These are phyloP conservation scores for Menidia beryllina DNA, from an alignment of 2,113 vertebrate species.

Conservation along the genomic window DNA sequence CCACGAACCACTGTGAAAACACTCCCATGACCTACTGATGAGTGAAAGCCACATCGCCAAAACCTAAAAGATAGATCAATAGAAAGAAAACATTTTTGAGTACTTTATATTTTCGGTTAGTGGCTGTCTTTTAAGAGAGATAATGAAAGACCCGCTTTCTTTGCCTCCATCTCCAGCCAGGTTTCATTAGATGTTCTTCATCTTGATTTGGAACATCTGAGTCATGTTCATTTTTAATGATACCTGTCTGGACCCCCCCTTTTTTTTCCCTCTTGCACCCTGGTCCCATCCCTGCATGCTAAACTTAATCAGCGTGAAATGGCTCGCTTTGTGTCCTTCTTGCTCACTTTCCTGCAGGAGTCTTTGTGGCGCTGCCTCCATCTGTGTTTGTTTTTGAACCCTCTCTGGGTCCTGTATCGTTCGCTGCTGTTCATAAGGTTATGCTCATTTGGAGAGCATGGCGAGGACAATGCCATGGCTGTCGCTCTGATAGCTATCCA, in stretches of 20 bases:
- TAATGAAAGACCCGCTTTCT: neutral
- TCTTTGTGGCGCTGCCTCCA: conserved; percentile 1
- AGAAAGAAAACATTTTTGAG: too few relatives aligned
- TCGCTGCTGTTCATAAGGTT: conserved; percentile 47
- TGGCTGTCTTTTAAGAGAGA: neutral
- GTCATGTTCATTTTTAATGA: neutral
- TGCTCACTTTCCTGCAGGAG: conserved; percentile 14
- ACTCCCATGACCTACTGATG: too few relatives aligned
- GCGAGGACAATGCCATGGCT: conserved; percentile 64
- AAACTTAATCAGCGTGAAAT: conserved; percentile 32
- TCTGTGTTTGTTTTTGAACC: conserved; percentile 37
- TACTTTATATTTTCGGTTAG: too few relatives aligned
- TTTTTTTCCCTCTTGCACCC: conserved; percentile 8
- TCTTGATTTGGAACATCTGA: conserved; percentile 19
- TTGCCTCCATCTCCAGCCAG: neutral
- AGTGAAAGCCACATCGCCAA: too few relatives aligned
- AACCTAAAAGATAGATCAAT: too few relatives aligned
- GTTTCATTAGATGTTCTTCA: conserved; percentile 9
- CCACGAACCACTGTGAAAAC: too few relatives aligned
- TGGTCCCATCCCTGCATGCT: conserved; percentile 10
- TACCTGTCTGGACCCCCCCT: neutral
- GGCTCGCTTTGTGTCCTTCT: conserved; percentile 16
- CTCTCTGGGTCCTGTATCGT: conserved; percentile 30
- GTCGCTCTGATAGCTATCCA: conserved; percentile 67
- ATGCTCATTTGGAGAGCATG: conserved; percentile 67